phyloP scores from a whole-genome alignment of 2,888 invertebrate species.

The Chalcis sispes region DNA sequence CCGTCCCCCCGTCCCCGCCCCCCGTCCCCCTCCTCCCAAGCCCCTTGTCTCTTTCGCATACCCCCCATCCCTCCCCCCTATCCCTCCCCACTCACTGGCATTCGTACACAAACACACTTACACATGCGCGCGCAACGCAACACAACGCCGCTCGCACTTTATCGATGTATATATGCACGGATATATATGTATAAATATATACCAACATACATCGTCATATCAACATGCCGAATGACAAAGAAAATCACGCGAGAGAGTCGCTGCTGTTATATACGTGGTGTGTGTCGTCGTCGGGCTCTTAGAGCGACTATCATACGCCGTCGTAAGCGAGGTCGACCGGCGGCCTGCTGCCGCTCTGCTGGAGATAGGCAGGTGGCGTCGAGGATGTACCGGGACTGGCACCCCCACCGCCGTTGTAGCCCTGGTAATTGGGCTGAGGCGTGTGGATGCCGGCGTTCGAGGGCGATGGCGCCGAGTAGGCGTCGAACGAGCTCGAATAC shows the following conservation, averaged over 20 bases:
- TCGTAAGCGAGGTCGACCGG: constrained; percentile 74
- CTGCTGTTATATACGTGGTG: too few species aligned
- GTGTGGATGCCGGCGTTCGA: constrained; percentile 80
- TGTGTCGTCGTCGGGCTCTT: too few species aligned
- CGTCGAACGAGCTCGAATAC: constrained; percentile 74
- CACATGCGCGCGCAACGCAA: background rate
- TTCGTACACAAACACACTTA: background rate
- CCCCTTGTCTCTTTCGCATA: background rate
- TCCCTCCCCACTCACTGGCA: background rate
- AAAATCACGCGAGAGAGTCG: too few species aligned
- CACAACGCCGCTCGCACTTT: too few species aligned
- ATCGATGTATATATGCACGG: background rate
- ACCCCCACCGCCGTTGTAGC: constrained; percentile 60
- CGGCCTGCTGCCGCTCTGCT: constrained; percentile 63
- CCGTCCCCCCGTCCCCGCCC: background rate
- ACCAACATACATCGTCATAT: too few species aligned
- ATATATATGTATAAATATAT: background rate
- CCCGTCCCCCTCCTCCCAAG: background rate
- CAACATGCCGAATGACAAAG: too few species aligned
- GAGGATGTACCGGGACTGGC: constrained; percentile 63
- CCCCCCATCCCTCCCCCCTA: background rate
- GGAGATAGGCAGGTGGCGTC: constrained; percentile 62
- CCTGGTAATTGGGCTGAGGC: constrained; percentile 84
- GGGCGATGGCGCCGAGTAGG: constrained; percentile 77
- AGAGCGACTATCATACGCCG: constrained; percentile 72